Evolutionary conservation across 2,113 vertebrate species (phyloP).

Genomic region (Nothocercus julius): DNA sequence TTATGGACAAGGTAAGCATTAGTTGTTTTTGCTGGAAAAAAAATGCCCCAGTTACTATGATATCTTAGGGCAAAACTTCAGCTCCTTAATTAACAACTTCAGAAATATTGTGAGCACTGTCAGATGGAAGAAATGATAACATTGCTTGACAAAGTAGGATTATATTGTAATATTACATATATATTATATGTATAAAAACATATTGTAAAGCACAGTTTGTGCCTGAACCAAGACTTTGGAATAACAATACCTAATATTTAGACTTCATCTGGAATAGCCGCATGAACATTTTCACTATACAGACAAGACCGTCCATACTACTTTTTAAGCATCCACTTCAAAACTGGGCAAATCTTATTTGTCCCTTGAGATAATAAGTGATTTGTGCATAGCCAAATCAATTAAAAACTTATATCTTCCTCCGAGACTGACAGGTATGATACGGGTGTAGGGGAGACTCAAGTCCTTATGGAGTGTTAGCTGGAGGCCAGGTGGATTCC

Average conservation of each 20-base stretch:
- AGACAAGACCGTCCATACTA: not conserved
- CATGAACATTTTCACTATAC: not conserved
- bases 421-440: not conserved
- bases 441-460: not conserved
- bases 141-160: not conserved
- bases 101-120: not conserved
- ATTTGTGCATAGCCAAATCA: not conserved
- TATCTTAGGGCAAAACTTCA: slow-evolving; percentile 55
- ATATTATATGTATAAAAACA: not conserved
- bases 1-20: slow-evolving; percentile 44
- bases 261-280: not conserved
- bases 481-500: not conserved
- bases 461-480: not conserved
- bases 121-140: slow-evolving; percentile 38
- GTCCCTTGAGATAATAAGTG: not conserved
- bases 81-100: slow-evolving; percentile 59
- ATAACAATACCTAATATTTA: not conserved
- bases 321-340: not conserved
- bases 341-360: not conserved
- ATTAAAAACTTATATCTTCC: not conserved
- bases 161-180: no score
- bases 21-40: not conserved
- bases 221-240: slow-evolving; percentile 13
- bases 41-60: slow-evolving; percentile 18
- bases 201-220: slow-evolving; percentile 25